Evolutionary conservation across 2,888 invertebrate species (phyloP), one percentile per base, ranked within the genome.

Genomic region (Gasteruption jaculator): DNA sequence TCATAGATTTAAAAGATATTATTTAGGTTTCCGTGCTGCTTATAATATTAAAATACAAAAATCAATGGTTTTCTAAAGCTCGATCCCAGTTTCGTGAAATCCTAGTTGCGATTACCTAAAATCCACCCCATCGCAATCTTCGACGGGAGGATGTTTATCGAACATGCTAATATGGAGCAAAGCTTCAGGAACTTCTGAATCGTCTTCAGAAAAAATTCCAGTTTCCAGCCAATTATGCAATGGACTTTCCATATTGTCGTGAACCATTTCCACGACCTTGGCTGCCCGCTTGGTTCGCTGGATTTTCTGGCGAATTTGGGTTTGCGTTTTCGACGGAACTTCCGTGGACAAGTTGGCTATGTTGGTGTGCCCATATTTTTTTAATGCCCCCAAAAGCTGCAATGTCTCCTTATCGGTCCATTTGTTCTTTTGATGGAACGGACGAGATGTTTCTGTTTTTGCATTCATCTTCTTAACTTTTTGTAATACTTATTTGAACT

Each of bases 161-260:
- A 58, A 63, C 20, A 63, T 38, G 16, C 43, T 38, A 29, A 70
- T 63, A 31, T 60, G 62, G n/a, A 59, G 48, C 20, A 69, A 46
- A 16, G 62, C 62, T 49, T 64, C 46, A 3, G 66, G 48, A 32
- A 67, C 25, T 5, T 62, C 38, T 2, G 40, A 45, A 31, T 58
- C 50, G 3, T 49, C 46, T 4, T 57, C 51, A 20, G 46, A n/a
- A 21, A 63, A 61, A 15, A 51, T 22, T 32, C 48, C 54, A 19
- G 57, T 52, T 4, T 51, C 31, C 2, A 65, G 21, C 67, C 65
- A 67, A 8, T 51, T 16, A 20, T 55, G 45, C 26, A 65, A 30
- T 11, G 57, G 42, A 8, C 43, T 21, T 12, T 38, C 38, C 3
- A 38, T 34, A 11, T 48, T 36, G 29, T 49, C 44, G 1, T 43